A percentile compares a stretch with the other conserved stretches of the same genome.
Conservation (phyloP, 2,797 vertebrate species). For the Hypotaenidia okinawae region DNA sequence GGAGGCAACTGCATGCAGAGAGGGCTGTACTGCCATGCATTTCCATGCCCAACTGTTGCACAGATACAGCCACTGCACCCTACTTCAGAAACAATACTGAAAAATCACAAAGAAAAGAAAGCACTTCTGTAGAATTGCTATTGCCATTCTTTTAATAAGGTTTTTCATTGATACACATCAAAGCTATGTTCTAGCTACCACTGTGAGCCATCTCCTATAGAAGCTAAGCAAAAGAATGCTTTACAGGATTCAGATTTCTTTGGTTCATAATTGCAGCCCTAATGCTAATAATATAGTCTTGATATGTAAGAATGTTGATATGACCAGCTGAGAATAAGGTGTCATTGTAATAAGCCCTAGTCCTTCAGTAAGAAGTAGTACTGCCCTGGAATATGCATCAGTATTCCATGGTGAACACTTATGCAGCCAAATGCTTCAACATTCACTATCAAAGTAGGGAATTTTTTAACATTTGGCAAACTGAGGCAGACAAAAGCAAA, state of each 20-base stretch:
- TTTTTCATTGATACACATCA: not conserved
- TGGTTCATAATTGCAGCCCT: not conserved
- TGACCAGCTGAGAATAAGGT: not conserved
- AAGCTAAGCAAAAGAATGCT: not conserved
- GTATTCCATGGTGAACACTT: not conserved
- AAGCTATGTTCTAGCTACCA: not conserved
- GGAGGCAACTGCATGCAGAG: not conserved
- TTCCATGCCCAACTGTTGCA: not conserved
- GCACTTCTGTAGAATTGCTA: not conserved
- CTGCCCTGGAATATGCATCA: not conserved
- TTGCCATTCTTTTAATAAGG: not conserved
- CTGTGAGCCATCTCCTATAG: not conserved
- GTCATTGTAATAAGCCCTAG: not conserved
- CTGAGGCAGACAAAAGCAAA: not conserved
- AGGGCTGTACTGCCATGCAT: not conserved
- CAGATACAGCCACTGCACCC: not conserved
- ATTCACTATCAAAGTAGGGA: not conserved
- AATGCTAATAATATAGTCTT: not conserved
- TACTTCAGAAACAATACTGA: not conserved
- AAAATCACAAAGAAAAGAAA: not conserved
- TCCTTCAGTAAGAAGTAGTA: not conserved
- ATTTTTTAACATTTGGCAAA: not conserved
- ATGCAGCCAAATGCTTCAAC: not conserved
- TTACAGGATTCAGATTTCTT: not conserved
- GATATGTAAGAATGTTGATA: rapidly evolving